phyloP scores from a whole-genome alignment of 2,113 vertebrate genomes.

The Apus apus region DNA sequence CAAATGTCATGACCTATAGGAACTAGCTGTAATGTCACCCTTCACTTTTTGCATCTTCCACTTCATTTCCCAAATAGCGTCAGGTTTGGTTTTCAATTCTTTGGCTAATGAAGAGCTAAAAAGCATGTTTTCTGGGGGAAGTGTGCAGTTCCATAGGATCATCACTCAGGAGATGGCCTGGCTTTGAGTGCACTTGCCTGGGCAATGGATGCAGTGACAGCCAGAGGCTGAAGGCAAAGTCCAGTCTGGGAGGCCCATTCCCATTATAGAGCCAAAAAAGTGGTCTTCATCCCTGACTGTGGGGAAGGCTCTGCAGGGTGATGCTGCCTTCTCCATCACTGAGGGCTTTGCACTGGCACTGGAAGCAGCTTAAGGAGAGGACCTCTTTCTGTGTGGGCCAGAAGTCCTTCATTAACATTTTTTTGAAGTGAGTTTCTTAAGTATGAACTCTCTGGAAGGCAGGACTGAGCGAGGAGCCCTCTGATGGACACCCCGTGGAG shows the following conservation, averaged over 20 bases:
- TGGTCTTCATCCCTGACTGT: not conserved
- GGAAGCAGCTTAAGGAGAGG: not conserved
- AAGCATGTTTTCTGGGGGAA: not conserved
- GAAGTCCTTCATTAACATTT: not conserved
- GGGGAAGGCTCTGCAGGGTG: not conserved
- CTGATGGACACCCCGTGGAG: not conserved
- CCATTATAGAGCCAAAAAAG: not conserved
- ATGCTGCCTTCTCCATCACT: not conserved
- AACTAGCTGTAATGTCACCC: not conserved
- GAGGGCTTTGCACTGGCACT: not conserved
- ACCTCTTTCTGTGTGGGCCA: not conserved
- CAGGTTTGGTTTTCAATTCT: not conserved
- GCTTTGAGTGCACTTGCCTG: not conserved
- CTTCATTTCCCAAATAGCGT: not conserved
- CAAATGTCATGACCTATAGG: rapidly evolving
- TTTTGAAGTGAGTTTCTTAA: not conserved
- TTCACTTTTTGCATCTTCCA: not conserved
- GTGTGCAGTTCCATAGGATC: not conserved
- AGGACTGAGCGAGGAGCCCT: not conserved
- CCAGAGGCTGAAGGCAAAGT: not conserved
- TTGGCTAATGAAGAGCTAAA: not conserved
- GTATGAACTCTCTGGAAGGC: not conserved
- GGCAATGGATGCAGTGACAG: not conserved
- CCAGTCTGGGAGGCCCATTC: not conserved
- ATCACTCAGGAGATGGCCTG: not conserved